Conservation (phyloP, 35 echinoderm and acorn worm genomes). For the Amphiura filiformis region DNA sequence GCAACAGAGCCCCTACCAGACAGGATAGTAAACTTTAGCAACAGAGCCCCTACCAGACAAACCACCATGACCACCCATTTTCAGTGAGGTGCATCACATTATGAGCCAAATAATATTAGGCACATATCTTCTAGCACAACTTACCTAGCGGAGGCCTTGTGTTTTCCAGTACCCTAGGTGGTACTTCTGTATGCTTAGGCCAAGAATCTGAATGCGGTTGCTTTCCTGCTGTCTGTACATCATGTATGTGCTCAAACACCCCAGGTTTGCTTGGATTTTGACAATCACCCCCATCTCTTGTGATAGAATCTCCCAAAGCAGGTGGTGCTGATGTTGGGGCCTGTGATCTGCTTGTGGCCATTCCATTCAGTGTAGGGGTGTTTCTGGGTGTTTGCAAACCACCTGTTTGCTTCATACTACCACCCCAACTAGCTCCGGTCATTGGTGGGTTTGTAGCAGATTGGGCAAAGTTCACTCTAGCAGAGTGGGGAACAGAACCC, state of each 20-base stretch:
- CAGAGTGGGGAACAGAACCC: neutral
- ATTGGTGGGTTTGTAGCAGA: neutral
- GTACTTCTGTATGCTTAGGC: conserved; percentile 60
- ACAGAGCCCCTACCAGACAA: too few species aligned
- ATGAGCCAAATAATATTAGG: too few species aligned
- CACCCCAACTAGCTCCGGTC: neutral
- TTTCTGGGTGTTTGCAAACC: conserved; percentile 1
- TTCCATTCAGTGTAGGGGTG: conserved; percentile 17
- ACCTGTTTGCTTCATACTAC: neutral
- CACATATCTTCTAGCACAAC: too few species aligned
- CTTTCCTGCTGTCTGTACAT: conserved; percentile 42
- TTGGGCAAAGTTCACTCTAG: neutral
- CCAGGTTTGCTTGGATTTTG: conserved; percentile 50
- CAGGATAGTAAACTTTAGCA: too few species aligned
- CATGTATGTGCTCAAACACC: conserved; percentile 88
- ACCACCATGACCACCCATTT: too few species aligned
- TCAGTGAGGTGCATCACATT: too few species aligned
- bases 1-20: too few species aligned
- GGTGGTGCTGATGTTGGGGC: neutral
- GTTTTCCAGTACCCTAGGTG: conserved; percentile 54
- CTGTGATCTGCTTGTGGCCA: neutral
- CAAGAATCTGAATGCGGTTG: conserved; percentile 76
- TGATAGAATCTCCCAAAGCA: neutral
- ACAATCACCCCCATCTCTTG: neutral
- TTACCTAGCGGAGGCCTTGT: conserved; percentile 84